Percentiles rank a stretch among this genome's conserved stretches.
Evolutionary conservation across 2,888 invertebrate species (phyloP).

Genomic region (Andrena haemorrhoa): DNA sequence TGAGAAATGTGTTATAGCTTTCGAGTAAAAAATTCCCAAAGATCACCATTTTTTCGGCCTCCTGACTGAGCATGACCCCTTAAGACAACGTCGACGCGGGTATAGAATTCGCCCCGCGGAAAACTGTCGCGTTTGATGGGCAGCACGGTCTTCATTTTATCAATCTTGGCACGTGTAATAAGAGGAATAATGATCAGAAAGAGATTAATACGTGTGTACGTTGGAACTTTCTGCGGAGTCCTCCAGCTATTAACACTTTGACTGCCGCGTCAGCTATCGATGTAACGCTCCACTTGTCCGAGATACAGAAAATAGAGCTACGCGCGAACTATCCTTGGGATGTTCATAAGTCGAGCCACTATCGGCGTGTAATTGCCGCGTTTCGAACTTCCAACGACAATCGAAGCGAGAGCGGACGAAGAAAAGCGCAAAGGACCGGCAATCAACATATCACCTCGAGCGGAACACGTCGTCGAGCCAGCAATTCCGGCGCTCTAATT

Average conservation of each 20-base stretch:
- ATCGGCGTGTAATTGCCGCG: conserved; percentile 5
- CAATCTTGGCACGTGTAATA: too few relatives aligned
- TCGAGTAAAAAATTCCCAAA: too few relatives aligned
- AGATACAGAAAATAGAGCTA: background rate
- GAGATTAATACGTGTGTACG: too few relatives aligned
- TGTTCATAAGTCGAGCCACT: background rate
- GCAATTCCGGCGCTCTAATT: conserved; percentile 64
- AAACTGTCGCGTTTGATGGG: too few relatives aligned
- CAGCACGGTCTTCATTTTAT: too few relatives aligned
- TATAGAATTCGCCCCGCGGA: too few relatives aligned
- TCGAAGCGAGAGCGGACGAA: conserved; percentile 6
- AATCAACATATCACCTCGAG: conserved; percentile 28
- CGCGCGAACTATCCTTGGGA: background rate
- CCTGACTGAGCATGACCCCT: too few relatives aligned
- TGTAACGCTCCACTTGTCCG: background rate
- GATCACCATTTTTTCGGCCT: too few relatives aligned
- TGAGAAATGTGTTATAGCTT: too few relatives aligned
- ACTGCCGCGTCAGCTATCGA: background rate
- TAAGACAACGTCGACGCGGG: background rate
- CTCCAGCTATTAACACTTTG: too few relatives aligned
- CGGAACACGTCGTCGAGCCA: conserved; percentile 38
- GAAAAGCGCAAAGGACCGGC: conserved; percentile 13
- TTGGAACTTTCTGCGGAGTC: too few relatives aligned
- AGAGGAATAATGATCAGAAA: too few relatives aligned
- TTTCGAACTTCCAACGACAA: conserved; percentile 14